Percentiles rank a stretch among this genome's conserved stretches.
phyloP scores from a whole-genome alignment of 2,113 vertebrate species.

The Lethenteron reissneri region DNA sequence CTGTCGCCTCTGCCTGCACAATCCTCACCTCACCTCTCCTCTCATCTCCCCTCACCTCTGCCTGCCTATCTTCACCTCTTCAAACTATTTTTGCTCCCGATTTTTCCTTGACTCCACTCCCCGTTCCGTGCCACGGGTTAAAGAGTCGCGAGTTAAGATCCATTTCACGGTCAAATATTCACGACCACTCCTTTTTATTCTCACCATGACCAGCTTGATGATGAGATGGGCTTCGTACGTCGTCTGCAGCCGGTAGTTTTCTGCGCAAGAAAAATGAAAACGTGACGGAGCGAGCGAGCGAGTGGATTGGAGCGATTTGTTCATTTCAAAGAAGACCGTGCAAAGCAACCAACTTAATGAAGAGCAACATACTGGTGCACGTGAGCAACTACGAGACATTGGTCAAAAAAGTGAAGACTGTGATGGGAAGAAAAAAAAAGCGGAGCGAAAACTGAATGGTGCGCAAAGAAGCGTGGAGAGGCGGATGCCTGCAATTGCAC shows the following conservation, averaged over 20 bases:
- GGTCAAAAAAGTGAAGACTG: not conserved
- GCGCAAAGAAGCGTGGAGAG: not conserved
- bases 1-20: too few relatives aligned
- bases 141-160: too few relatives aligned
- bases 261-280: conserved; percentile 22
- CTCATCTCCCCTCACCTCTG: too few relatives aligned
- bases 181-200: conserved; percentile 14
- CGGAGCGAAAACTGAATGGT: not conserved
- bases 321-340: not conserved
- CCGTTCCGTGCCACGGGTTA: too few relatives aligned
- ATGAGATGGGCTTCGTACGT: conserved; percentile 96
- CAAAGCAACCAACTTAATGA: too few relatives aligned
- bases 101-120: too few relatives aligned
- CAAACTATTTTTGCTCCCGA: too few relatives aligned
- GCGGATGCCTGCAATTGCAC: not conserved
- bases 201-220: conserved; percentile 94
- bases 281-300: conserved; percentile 16
- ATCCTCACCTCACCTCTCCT: too few relatives aligned
- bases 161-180: too few relatives aligned
- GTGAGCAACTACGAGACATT: too few relatives aligned
- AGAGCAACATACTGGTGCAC: too few relatives aligned
- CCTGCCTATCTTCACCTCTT: too few relatives aligned
- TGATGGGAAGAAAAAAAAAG: not conserved
- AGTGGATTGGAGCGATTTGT: not conserved
- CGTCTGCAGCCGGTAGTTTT: conserved; percentile 94